These are phyloP conservation scores for Acrobasis consociella DNA, from an alignment of 2,888 invertebrate genomes.

Conservation along the genomic window DNA sequence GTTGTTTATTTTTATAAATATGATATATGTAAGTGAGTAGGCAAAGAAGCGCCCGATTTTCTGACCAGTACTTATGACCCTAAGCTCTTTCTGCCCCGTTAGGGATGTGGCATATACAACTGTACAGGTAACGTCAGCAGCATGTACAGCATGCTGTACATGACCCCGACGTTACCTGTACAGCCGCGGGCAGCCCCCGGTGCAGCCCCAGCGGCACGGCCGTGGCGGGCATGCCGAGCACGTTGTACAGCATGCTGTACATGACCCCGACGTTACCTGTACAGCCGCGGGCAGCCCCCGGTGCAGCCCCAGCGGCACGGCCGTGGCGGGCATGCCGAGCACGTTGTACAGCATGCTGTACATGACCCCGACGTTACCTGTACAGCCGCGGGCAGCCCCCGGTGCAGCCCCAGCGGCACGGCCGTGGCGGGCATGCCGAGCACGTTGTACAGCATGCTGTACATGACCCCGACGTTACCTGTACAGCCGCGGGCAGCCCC, in stretches of 20 bases:
- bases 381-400: constrained; percentile 87
- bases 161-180: constrained; percentile 84
- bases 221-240: constrained; percentile 89
- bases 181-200: constrained; percentile 86
- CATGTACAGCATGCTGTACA: constrained; percentile 87
- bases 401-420: constrained; percentile 87
- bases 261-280: constrained; percentile 83
- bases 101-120: too few relatives aligned
- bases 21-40: too few relatives aligned
- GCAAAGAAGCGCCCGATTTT: too few relatives aligned
- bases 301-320: constrained; percentile 87
- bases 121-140: too few relatives aligned
- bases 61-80: too few relatives aligned
- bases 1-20: too few relatives aligned
- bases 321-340: constrained; percentile 89
- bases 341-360: constrained; percentile 88
- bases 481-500: constrained; percentile 89
- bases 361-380: constrained; percentile 83
- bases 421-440: constrained; percentile 90
- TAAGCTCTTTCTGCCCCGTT: too few relatives aligned
- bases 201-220: constrained; percentile 88
- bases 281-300: constrained; percentile 87
- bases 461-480: constrained; percentile 83
- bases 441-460: constrained; percentile 86
- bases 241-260: constrained; percentile 87